Conservation (phyloP, 1,140 invertebrate genomes). For the Atta colombica region DNA sequence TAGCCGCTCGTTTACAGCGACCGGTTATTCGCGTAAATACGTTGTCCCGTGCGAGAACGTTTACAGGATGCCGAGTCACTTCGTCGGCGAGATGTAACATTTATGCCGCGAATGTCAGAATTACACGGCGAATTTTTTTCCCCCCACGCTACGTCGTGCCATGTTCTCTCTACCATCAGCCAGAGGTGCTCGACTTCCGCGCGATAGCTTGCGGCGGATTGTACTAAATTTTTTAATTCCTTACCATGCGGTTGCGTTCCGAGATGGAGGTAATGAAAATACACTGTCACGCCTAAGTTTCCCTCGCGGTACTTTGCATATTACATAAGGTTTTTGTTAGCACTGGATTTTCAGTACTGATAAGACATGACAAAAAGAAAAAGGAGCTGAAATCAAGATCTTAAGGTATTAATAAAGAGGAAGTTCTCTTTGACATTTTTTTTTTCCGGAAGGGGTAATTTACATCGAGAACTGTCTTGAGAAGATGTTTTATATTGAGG, state of each 20-base stretch:
- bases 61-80: constrained; percentile 46
- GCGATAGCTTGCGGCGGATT: constrained; percentile 62
- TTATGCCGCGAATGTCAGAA: constrained; percentile 58
- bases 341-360: constrained; percentile 32
- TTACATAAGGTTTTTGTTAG: constrained; percentile 15
- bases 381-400: background rate
- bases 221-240: constrained; percentile 73
- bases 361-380: background rate
- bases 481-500: background rate
- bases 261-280: constrained; percentile 54
- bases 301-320: constrained; percentile 10
- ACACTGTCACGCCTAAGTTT: background rate
- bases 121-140: constrained; percentile 56
- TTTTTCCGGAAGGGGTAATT: background rate
- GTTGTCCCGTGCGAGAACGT: constrained; percentile 9
- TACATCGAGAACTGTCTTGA: background rate
- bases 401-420: background rate
- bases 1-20: constrained; percentile 22
- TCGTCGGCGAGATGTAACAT: constrained; percentile 58
- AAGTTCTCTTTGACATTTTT: background rate
- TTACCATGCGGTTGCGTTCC: constrained; percentile 5
- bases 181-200: constrained; percentile 59
- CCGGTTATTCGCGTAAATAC: background rate
- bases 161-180: background rate
- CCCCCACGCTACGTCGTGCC: background rate